Conservation (phyloP, 2,888 invertebrate species). For the Macrosiphum euphorbiae region DNA sequence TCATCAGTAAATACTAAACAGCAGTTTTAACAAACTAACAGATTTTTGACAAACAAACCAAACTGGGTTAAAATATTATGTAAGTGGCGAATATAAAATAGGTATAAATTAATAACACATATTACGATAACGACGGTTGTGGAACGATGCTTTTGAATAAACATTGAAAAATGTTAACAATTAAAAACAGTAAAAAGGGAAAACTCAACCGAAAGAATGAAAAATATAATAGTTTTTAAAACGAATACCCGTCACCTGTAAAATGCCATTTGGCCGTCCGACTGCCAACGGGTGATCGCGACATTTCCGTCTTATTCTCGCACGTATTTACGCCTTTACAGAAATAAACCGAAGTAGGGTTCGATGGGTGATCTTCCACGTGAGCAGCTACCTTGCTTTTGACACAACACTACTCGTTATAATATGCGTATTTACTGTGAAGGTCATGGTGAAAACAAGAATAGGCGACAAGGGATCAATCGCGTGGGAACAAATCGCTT, state of each 20-base stretch:
- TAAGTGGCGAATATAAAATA: background rate
- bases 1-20: background rate
- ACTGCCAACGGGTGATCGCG: background rate
- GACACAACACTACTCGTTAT: background rate
- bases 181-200: background rate
- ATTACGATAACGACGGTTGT: background rate
- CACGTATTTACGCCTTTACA: background rate
- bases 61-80: background rate
- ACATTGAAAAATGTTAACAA: background rate
- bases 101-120: background rate
- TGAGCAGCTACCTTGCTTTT: background rate
- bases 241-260: background rate
- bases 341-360: background rate
- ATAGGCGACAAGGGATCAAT: background rate
- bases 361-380: background rate
- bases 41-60: background rate
- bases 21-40: background rate
- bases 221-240: background rate
- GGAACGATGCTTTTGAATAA: background rate
- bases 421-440: background rate
- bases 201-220: background rate
- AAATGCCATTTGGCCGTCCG: background rate
- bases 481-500: background rate
- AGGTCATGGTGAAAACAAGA: background rate
- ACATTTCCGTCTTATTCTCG: background rate